Percentiles rank a stretch among this genome's conserved stretches.
phyloP scores from a whole-genome alignment of 2,113 vertebrate genomes.

The Heterotilapia buettikoferi region DNA sequence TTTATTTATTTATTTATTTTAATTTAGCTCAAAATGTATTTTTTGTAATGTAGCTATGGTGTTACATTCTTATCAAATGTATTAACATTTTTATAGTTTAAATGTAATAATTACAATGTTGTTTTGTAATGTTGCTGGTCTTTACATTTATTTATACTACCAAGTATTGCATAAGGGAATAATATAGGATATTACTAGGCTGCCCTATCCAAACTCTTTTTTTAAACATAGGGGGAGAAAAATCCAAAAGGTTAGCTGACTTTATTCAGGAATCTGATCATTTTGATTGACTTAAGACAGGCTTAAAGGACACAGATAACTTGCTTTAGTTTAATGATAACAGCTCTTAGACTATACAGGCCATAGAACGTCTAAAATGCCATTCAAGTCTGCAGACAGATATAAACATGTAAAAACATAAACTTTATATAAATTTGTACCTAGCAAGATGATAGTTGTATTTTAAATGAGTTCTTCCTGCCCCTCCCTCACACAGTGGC shows the following conservation, averaged over 20 bases:
- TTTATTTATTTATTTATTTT: not conserved
- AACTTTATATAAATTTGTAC: not conserved
- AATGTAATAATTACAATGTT: not conserved
- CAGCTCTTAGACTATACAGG: not conserved
- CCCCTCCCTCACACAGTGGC: not conserved
- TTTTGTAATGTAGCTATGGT: not conserved
- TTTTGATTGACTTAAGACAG: not conserved
- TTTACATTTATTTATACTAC: not conserved
- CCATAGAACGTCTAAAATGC: not conserved
- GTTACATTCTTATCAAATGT: not conserved
- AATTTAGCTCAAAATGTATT: not conserved
- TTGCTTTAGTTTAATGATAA: not conserved
- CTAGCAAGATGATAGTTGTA: not conserved
- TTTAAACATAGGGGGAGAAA: not conserved
- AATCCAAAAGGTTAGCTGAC: not conserved
- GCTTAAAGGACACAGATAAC: not conserved
- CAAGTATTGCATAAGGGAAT: not conserved
- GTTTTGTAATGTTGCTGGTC: not conserved
- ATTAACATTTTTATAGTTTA: not conserved
- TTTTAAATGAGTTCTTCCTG: not conserved
- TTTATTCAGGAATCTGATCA: not conserved
- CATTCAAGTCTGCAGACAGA: not conserved
- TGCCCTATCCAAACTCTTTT: not conserved
- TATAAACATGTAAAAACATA: not conserved
- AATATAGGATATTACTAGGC: not conserved